These are phyloP conservation scores for Trachelus troglodyta DNA, from an alignment of 2,888 invertebrate genomes.

Conservation along the genomic window DNA sequence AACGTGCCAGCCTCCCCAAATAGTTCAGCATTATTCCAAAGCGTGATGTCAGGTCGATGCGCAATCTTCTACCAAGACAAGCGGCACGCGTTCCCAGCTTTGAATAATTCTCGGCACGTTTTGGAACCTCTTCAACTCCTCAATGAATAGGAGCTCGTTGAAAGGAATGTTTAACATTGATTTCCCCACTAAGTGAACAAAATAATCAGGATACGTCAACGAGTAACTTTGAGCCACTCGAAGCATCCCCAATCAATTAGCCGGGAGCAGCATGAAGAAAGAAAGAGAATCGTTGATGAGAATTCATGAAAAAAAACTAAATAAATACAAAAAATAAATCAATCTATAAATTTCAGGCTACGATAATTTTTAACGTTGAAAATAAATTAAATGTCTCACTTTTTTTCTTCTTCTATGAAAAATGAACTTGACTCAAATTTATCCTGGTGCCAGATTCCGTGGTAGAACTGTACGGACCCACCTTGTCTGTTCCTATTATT, in stretches of 20 bases:
- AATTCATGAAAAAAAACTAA: not conserved
- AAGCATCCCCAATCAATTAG: not conserved
- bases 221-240: not conserved
- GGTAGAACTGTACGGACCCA: no score
- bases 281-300: not conserved
- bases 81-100: not conserved
- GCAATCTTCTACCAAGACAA: not conserved
- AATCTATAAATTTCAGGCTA: not conserved
- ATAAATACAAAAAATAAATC: not conserved
- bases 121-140: not conserved
- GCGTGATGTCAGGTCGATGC: slow-evolving; percentile 37
- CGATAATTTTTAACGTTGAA: not conserved
- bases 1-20: not conserved
- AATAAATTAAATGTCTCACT: not conserved
- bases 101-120: not conserved
- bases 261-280: not conserved
- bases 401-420: not conserved
- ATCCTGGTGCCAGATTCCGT: no score
- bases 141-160: not conserved
- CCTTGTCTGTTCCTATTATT: not conserved
- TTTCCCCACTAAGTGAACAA: not conserved
- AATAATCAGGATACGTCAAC: not conserved
- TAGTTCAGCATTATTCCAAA: slow-evolving; percentile 38
- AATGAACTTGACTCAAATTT: not conserved
- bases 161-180: not conserved